Conservation (phyloP, 2,888 invertebrate genomes). For the Drosophila quinaria region DNA sequence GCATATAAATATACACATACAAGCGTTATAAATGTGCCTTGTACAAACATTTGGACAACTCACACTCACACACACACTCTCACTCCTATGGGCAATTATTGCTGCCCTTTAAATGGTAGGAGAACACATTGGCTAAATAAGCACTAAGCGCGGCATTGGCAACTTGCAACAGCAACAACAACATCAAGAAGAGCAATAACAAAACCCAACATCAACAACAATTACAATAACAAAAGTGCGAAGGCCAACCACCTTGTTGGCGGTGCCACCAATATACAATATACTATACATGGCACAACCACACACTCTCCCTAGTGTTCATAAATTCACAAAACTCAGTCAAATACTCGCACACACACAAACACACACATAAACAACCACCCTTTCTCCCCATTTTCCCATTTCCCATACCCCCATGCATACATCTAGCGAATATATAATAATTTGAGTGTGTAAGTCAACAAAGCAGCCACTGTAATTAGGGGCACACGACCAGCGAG, state of each 20-base stretch:
- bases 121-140: conserved; percentile 55
- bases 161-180: conserved; percentile 34
- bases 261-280: conserved; percentile 4
- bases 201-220: conserved; percentile 44
- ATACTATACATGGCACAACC: conserved; percentile 14
- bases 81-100: conserved; percentile 59
- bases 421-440: conserved; percentile 35
- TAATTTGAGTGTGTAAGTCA: conserved; percentile 55
- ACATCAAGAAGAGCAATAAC: conserved; percentile 28
- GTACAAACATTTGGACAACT: conserved; percentile 46
- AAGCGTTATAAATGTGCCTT: conserved; percentile 61
- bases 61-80: conserved; percentile 10
- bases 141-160: conserved; percentile 47
- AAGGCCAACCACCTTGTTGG: conserved; percentile 26
- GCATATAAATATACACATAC: conserved; percentile 13
- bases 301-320: conserved; percentile 26
- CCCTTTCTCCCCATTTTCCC: neutral
- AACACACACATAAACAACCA: conserved; percentile 15
- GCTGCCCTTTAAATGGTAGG: conserved; percentile 37
- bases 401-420: neutral
- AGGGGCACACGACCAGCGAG: conserved; percentile 34
- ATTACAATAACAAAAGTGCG: conserved; percentile 38
- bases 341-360: conserved; percentile 28
- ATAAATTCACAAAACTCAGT: conserved; percentile 24
- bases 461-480: conserved; percentile 48